These are phyloP conservation scores for Amorpha juglandis DNA, from an alignment of 2,888 invertebrate species.

Conservation along the genomic window DNA sequence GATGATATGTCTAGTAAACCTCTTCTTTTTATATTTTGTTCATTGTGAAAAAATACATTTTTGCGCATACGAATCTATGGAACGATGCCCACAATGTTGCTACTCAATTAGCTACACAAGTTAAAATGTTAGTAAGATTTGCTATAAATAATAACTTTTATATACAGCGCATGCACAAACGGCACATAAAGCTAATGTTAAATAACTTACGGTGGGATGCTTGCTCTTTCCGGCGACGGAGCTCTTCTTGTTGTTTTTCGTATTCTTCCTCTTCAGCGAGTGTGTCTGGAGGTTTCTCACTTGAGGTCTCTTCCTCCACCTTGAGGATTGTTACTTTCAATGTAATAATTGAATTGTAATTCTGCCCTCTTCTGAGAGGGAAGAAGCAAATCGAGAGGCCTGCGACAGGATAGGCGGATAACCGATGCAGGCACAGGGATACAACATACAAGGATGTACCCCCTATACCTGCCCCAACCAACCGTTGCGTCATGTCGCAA, in stretches of 20 bases:
- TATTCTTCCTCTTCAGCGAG: constrained; percentile 77
- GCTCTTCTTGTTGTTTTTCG: constrained; percentile 69
- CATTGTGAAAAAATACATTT: too few species aligned
- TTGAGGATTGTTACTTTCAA: constrained; percentile 29
- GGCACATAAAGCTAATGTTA: background rate
- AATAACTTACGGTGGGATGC: constrained; percentile 70
- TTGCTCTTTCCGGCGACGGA: constrained; percentile 64
- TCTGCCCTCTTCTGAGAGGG: too few species aligned
- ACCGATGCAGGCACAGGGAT: too few species aligned
- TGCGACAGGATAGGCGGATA: too few species aligned
- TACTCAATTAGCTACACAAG: background rate
- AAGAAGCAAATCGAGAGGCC: too few species aligned
- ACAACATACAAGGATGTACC: too few species aligned
- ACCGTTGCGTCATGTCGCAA: too few species aligned
- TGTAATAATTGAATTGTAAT: too few species aligned
- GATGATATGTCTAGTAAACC: too few species aligned
- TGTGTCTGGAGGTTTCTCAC: constrained; percentile 65
- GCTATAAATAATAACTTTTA: background rate
- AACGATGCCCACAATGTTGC: background rate
- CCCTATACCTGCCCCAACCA: too few species aligned
- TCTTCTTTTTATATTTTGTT: too few species aligned
- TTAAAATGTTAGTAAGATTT: background rate
- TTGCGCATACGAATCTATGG: too few species aligned
- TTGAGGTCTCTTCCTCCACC: constrained; percentile 69
- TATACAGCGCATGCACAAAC: constrained; percentile 8